phyloP scores from a whole-genome alignment of 2,113 vertebrate species.

The Cettia cetti region DNA sequence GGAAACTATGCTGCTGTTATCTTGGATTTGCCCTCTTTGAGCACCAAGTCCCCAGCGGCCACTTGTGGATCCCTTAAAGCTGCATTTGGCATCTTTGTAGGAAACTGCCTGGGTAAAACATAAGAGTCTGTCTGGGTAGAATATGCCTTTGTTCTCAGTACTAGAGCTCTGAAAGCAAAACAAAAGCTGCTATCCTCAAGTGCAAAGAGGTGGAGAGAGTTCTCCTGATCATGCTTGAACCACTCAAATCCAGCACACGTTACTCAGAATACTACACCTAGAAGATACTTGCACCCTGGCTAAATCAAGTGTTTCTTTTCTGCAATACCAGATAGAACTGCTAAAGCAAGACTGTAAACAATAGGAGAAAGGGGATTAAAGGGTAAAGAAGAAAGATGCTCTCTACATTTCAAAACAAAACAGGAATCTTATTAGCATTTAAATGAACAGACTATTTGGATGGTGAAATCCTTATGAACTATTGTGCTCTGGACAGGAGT shows the following conservation, averaged over 20 bases:
- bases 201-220: not conserved
- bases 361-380: not conserved
- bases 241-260: not conserved
- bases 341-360: not conserved
- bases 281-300: not conserved
- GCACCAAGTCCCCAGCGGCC: not conserved
- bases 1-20: not conserved
- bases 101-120: not conserved
- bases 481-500: not conserved
- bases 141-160: not conserved
- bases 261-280: not conserved
- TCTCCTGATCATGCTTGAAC: not conserved
- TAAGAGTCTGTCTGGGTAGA: not conserved
- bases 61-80: not conserved
- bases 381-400: not conserved
- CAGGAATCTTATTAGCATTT: conserved; percentile 31
- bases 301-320: not conserved
- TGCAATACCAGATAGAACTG: not conserved
- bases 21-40: not conserved
- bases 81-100: not conserved
- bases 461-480: not conserved
- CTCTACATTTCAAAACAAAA: not conserved
- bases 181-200: not conserved
- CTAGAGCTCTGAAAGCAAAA: not conserved
- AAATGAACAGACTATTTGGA: not conserved